Conservation (phyloP, 2,113 vertebrate genomes). For the Saiga tatarica region DNA sequence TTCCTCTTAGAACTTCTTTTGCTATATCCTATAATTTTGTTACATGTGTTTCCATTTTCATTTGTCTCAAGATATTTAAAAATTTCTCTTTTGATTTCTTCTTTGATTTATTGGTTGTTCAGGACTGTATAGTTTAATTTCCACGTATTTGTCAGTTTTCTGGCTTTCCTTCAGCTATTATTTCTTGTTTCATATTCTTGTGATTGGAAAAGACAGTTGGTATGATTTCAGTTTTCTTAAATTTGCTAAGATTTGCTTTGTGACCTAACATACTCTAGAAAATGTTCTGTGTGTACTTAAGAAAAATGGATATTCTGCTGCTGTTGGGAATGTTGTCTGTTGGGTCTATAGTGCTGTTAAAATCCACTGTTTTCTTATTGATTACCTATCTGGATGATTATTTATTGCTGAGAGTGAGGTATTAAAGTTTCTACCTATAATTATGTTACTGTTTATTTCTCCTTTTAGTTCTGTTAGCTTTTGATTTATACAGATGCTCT, state of each 20-base stretch:
- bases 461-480: background rate
- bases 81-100: background rate
- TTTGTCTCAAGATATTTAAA: background rate
- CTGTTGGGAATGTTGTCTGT: background rate
- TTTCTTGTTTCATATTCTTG: background rate
- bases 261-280: background rate
- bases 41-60: background rate
- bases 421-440: background rate
- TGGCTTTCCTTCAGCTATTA: background rate
- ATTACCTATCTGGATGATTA: background rate
- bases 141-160: background rate
- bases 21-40: background rate
- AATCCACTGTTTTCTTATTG: background rate
- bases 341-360: background rate
- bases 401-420: background rate
- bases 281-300: background rate
- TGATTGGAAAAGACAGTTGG: background rate
- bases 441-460: background rate
- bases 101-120: background rate
- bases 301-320: background rate
- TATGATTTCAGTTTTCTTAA: background rate
- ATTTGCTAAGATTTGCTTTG: background rate
- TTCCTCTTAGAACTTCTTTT: background rate
- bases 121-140: background rate
- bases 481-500: background rate